phyloP scores from a whole-genome alignment of 2,797 vertebrate genomes.

The Amblyopsis hoosieri region DNA sequence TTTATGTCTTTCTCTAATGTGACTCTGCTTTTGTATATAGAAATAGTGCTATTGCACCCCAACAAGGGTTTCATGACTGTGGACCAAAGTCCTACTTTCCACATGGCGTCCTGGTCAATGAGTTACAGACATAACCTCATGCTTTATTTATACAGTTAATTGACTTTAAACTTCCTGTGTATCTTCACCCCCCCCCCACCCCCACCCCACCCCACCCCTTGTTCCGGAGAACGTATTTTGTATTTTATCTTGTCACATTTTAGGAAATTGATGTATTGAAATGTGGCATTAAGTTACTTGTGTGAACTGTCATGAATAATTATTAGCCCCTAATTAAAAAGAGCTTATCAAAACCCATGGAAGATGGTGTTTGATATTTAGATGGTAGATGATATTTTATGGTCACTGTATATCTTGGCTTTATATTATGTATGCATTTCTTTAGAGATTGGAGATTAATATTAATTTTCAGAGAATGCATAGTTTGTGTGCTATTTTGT shows the following conservation, averaged over 20 bases:
- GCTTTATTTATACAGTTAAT: conserved; percentile 37
- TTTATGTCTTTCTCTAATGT: conserved; percentile 21
- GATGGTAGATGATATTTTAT: too few relatives aligned
- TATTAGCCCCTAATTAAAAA: too few relatives aligned
- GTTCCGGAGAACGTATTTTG: neutral
- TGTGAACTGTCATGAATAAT: neutral
- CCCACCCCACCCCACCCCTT: neutral
- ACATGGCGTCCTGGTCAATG: conserved; percentile 62
- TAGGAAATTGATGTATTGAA: conserved; percentile 4
- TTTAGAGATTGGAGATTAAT: too few relatives aligned
- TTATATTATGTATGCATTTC: too few relatives aligned
- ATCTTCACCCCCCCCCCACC: neutral
- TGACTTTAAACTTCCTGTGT: conserved; percentile 1
- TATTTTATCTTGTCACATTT: conserved; percentile 14
- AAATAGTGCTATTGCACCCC: conserved; percentile 5
- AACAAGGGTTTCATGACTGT: conserved; percentile 7
- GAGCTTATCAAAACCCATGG: too few relatives aligned
- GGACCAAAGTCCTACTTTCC: conserved; percentile 66
- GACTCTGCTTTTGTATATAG: conserved; percentile 17
- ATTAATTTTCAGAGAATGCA: too few relatives aligned
- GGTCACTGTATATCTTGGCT: too few relatives aligned
- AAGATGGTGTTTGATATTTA: too few relatives aligned
- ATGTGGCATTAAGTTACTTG: neutral
- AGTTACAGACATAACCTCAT: conserved; percentile 58
- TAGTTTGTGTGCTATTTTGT: too few relatives aligned